A percentile compares a stretch with the other conserved stretches of the same genome.
Evolutionary conservation across 2,888 invertebrate species (phyloP).

Genomic region (Philonicus albiceps): DNA sequence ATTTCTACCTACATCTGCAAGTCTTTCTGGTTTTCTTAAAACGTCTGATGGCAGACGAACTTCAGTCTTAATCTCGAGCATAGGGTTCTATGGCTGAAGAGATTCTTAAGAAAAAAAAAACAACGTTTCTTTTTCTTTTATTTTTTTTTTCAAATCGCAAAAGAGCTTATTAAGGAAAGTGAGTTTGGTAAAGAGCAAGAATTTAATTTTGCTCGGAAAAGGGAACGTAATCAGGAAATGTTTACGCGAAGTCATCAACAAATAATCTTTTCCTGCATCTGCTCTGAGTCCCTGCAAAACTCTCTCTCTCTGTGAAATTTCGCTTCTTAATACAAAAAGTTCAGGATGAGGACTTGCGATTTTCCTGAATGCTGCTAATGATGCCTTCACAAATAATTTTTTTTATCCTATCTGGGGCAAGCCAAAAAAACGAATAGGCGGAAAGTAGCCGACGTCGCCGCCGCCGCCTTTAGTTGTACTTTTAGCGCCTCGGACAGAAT

Average conservation of each 20-base stretch:
- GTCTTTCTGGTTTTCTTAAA: background rate
- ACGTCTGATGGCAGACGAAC: background rate
- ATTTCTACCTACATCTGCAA: background rate
- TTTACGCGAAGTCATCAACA: background rate
- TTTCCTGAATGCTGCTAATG: background rate
- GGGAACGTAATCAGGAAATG: background rate
- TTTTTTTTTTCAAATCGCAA: background rate
- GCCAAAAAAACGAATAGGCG: background rate
- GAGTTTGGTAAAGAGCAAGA: background rate
- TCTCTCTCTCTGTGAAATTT: background rate
- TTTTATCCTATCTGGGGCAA: background rate
- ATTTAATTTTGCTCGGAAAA: background rate
- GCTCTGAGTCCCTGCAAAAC: background rate
- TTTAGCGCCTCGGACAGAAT: background rate
- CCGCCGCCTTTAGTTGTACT: background rate
- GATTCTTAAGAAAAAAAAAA: background rate
- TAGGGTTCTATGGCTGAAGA: background rate
- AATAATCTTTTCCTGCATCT: background rate
- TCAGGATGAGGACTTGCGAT: background rate
- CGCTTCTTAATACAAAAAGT: constrained; percentile 12
- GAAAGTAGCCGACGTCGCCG: background rate
- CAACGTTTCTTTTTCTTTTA: background rate
- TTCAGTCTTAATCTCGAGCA: background rate
- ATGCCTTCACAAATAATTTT: constrained; percentile 1
- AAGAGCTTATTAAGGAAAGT: background rate